Evolutionary conservation across 2,113 vertebrate genomes (phyloP), one percentile per base, ranked within the genome.

Genomic region (Oryzias curvinotus): DNA sequence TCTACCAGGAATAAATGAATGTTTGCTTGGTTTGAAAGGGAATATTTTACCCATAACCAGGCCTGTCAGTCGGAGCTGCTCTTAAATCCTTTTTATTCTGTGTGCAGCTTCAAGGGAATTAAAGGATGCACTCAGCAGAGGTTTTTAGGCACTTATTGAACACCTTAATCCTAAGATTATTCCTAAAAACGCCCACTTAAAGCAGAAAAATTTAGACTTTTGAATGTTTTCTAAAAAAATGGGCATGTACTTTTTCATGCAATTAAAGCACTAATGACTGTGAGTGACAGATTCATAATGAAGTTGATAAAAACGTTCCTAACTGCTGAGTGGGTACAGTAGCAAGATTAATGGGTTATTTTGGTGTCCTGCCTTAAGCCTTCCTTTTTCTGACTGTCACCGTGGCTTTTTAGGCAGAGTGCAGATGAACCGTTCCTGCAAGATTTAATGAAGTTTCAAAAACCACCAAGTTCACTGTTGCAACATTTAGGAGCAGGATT

Each of bases 21-120:
- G 71, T 73, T 71, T 68, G 52, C 14, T 26, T 17, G 23, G n/a
- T 13, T 45, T 30, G 50, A 74, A 52, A 19, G 16, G 47, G 68
- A 45, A 61, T 17, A 18, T 57, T 50, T 52, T 52, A 52, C 19
- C 19, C 0, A 15, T 59, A 52, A 62, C 66, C 19, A 47, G 21
- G 41, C 28, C 57, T 57, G 19, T 53, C 52, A 57, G 10, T 46
- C 52, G 44, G 30, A 62, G 19, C n/a, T 28, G 36, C 19, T 49
- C 53, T 65, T 73, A 10, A 52, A 18, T 26, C 8, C 4, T 59
- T 52, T 62, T 42, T 60, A 52, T 68, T 17, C 7, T 52, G 57
- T 18, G 14, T 21, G 21, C 51, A 19, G 59, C 43, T 62, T 54
- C 8, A 8, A 49, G 26, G 46, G 43, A 58, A 23, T 8, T 26